Evolutionary conservation across 1,140 invertebrate genomes (phyloP), one percentile per base, ranked within the genome.

Genomic region (Sarcophaga bullata): DNA sequence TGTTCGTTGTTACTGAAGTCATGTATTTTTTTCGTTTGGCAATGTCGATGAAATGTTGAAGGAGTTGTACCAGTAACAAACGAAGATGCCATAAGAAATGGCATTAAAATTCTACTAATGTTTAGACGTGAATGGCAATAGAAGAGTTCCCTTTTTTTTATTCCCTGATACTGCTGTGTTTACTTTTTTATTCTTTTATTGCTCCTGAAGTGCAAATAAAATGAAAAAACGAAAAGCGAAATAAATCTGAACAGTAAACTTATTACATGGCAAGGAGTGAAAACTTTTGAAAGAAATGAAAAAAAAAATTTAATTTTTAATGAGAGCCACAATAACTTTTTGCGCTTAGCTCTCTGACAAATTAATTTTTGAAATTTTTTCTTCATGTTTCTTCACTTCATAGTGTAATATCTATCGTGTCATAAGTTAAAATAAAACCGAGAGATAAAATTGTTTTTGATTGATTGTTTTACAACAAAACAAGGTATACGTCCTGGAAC

Each of bases 11-110:
- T 25, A 25, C 54, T 58, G 54, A n/a, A n/a, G 62, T 68, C 19
- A 13, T n/a, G 15, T 62, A n/a, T 62, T 62, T 62, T 62, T 62
- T 62, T 0, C 13, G 54, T 58, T 58, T 68, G 4, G 11, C 54
- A 62, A 62, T 62, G 62, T 78, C 48, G 48, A 78, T 78, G 48
- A 50, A 68, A 19, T 52, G 75, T 78, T 52, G 49, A 78, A 78
- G 75, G 48, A 78, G 75, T 78, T 78, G 15, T 15, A 19, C 19
- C 25, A 76, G 49, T 49, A 76, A 15, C 19, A 68, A 68, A 68
- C 37, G 10, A 10, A 75, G 25, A 37, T 37, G 25, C 25, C 25
- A 37, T 37, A 75, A 75, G 17, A 76, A 76, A 78, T 52, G 50
- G 4, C 25, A 19, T 48, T 25, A 19, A 78, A 52, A 19, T 78